Evolutionary conservation across 2,888 invertebrate species (phyloP).

Genomic region (Luperina nickerlii): DNA sequence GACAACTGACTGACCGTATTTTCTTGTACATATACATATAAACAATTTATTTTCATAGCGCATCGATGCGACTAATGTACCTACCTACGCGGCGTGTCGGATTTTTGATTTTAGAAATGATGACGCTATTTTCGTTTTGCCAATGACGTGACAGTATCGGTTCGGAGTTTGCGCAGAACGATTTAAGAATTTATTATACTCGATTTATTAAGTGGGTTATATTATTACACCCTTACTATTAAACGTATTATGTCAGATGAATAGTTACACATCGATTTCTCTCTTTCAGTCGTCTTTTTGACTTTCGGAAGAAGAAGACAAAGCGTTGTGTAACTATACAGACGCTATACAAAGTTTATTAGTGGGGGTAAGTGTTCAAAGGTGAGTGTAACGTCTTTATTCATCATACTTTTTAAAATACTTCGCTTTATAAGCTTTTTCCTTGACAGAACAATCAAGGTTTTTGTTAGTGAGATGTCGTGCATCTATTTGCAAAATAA

Average conservation of each 20-base stretch:
- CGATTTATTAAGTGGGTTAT: slow-evolving; percentile 30
- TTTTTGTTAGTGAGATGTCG: neutral
- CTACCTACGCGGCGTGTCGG: slow-evolving; percentile 47
- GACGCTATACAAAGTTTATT: too few species aligned
- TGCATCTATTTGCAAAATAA: neutral
- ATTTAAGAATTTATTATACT: slow-evolving; percentile 40
- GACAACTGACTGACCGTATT: slow-evolving; percentile 88
- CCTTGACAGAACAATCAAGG: neutral
- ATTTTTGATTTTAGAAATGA: slow-evolving; percentile 67
- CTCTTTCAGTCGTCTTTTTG: too few species aligned
- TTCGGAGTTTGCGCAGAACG: slow-evolving; percentile 50
- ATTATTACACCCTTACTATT: neutral
- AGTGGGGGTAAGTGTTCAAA: neutral
- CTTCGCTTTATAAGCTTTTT: neutral
- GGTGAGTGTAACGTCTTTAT: neutral
- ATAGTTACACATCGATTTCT: too few species aligned
- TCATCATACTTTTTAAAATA: neutral
- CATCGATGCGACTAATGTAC: slow-evolving; percentile 76
- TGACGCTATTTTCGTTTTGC: slow-evolving; percentile 76
- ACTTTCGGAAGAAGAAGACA: too few species aligned
- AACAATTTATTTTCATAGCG: slow-evolving; percentile 88
- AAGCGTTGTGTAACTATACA: too few species aligned
- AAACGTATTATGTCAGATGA: too few species aligned
- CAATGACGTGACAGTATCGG: slow-evolving; percentile 68
- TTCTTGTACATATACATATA: slow-evolving; percentile 82